phyloP scores from a whole-genome alignment of 1,140 invertebrate species.

The Musca domestica region DNA sequence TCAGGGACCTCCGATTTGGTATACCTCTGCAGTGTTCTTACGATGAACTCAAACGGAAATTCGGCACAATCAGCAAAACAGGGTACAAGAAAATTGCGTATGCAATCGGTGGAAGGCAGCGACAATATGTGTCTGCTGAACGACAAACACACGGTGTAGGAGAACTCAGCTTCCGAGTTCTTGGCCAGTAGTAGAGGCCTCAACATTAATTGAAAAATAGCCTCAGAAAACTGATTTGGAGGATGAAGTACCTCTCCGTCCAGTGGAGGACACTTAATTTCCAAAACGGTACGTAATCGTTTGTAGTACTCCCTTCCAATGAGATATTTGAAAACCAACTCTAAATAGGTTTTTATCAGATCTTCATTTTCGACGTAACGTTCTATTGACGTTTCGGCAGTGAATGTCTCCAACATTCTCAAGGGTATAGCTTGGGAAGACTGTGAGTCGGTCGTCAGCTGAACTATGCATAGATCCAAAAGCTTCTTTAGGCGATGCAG shows the following conservation, averaged over 20 bases:
- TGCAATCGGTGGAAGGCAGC: slow-evolving; percentile 58
- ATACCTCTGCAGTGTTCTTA: slow-evolving; percentile 36
- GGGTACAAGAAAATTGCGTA: slow-evolving; percentile 60
- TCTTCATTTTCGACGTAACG: slow-evolving; percentile 56
- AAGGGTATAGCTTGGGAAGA: slow-evolving; percentile 69
- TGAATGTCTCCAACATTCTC: slow-evolving; percentile 77
- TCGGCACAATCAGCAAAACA: slow-evolving; percentile 54
- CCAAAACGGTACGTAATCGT: slow-evolving; percentile 68
- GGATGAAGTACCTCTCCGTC: slow-evolving; percentile 66
- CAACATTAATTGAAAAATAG: slow-evolving; percentile 73
- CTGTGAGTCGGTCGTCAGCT: slow-evolving; percentile 37
- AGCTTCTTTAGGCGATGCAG: slow-evolving; percentile 42
- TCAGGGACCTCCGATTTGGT: background rate
- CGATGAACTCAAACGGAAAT: slow-evolving; percentile 58
- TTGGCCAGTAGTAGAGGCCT: slow-evolving; percentile 65
- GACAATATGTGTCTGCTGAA: slow-evolving; percentile 59
- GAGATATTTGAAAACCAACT: slow-evolving; percentile 50
- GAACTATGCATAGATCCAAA: slow-evolving; percentile 41
- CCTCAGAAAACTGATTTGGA: slow-evolving; percentile 73
- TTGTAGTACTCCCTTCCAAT: slow-evolving; percentile 67
- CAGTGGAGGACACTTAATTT: slow-evolving; percentile 69
- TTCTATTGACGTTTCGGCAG: slow-evolving; percentile 59
- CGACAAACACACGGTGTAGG: slow-evolving; percentile 34
- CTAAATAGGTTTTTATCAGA: slow-evolving; percentile 52
- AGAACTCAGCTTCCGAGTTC: slow-evolving; percentile 22